Conservation (phyloP, 2,113 vertebrate species). For the Scartelaos histophorus region DNA sequence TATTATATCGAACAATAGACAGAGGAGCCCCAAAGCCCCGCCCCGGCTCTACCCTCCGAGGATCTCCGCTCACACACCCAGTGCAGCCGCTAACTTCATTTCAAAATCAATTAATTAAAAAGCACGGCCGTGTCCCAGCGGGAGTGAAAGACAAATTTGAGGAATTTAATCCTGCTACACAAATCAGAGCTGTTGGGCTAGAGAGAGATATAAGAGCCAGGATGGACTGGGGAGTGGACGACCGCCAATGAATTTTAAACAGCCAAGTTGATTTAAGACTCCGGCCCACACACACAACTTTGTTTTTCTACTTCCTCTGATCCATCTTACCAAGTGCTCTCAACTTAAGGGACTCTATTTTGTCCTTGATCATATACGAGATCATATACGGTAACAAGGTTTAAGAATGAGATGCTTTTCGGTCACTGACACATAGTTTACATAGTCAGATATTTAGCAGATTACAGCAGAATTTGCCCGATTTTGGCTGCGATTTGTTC, state of each 20-base stretch:
- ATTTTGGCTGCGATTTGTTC: too few species aligned
- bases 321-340: slow-evolving; percentile 20
- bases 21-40: slow-evolving; percentile 11
- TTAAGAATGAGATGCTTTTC: neutral
- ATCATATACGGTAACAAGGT: neutral
- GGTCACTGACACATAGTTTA: neutral
- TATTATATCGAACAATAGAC: neutral
- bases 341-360: neutral
- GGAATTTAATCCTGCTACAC: slow-evolving; percentile 67
- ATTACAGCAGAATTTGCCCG: too few species aligned
- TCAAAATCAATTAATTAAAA: slow-evolving; percentile 73
- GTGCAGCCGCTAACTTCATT: slow-evolving; percentile 58
- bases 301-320: neutral
- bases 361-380: neutral
- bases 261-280: slow-evolving; percentile 28
- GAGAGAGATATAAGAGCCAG: slow-evolving; percentile 51
- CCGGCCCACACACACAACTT: slow-evolving; percentile 29
- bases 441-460: too few species aligned
- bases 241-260: slow-evolving; percentile 54
- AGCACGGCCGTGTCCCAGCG: slow-evolving; percentile 51
- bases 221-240: slow-evolving; percentile 40
- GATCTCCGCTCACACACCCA: slow-evolving; percentile 10
- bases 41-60: neutral
- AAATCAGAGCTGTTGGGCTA: slow-evolving; percentile 57
- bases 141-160: slow-evolving; percentile 65